Evolutionary conservation across 2,797 vertebrate species (phyloP), one percentile per base, ranked within the genome.

Genomic region (Parotocinclus haroldoi): DNA sequence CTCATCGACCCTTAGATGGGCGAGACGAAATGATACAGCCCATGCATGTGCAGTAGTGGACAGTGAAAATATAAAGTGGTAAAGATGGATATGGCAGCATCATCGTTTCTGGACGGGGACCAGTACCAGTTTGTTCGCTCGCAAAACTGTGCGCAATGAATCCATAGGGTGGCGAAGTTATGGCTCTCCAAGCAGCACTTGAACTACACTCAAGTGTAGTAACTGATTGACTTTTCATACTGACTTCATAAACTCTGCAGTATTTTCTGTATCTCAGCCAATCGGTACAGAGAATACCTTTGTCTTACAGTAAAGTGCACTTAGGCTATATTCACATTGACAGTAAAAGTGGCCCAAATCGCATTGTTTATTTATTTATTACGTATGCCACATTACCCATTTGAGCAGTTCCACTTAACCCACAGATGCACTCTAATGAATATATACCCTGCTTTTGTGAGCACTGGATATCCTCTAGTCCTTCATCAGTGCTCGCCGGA

Each of bases 281-380:
- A 44, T 46, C 19, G 17, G 56, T 38, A 66, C 63, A 49, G 58
- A 66, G 36, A 49, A 63, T 16, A 75, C 38, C 45, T 54, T 61
- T 14, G 65, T 80, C 77, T 77, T 83, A 85, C 82, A 86, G 88
- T 90, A 90, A 91, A 90, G 89, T 91, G 88, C 89, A 91, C 87
- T 87, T 88, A 76, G 76, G 82, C 84, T 45, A 69, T 81, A 78
- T 10, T 27, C 27, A 27, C 27, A 27, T 5, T 27, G 2, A 2
- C 2, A 27, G 27, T 27, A 27, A 27, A 27, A 27, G 27, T 27
- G 27, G 27, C 27, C 27, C 27, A 27, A 27, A 5, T 27, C 27
- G n/a, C n/a, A n/a, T 5, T 27, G 27, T 27, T 27, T 27, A 27
- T 27, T 2, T 27, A 27, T 27, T 27, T 27, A 27, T 27, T 27